Conservation (phyloP, 2,888 invertebrate species). For the Amitus sp. region DNA sequence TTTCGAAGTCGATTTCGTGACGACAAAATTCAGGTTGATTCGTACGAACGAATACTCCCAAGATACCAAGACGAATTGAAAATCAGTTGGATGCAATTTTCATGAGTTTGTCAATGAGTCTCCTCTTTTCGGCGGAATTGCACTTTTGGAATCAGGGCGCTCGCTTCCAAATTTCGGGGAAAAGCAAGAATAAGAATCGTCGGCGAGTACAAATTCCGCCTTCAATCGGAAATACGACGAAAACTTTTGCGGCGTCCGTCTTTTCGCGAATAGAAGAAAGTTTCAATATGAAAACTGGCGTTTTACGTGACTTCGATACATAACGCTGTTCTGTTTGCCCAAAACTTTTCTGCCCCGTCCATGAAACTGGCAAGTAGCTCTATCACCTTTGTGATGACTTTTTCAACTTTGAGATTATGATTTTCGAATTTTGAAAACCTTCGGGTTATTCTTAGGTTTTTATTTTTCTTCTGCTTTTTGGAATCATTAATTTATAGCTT, state of each 20-base stretch:
- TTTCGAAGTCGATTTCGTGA: conserved; percentile 9
- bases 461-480: no score
- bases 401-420: no score
- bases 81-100: conserved; percentile 54
- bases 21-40: conserved; percentile 26
- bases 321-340: neutral
- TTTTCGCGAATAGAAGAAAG: conserved; percentile 60
- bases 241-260: conserved; percentile 64
- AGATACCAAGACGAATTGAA: conserved; percentile 41
- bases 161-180: conserved; percentile 31
- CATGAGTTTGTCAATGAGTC: conserved; percentile 53
- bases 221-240: conserved; percentile 61
- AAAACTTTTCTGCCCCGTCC: conserved; percentile 4
- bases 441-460: no score
- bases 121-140: conserved; percentile 37
- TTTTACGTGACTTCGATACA: no score
- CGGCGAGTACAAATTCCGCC: conserved; percentile 51
- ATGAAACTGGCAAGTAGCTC: no score
- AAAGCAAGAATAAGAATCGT: conserved; percentile 16
- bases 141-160: conserved; percentile 34
- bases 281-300: conserved; percentile 57
- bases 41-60: conserved; percentile 36
- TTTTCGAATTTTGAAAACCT: no score
- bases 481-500: no score
- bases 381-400: no score